Percentiles rank a stretch among this genome's conserved stretches.
phyloP scores from a whole-genome alignment of 1,140 invertebrate species.

The Ceratina japonica region DNA sequence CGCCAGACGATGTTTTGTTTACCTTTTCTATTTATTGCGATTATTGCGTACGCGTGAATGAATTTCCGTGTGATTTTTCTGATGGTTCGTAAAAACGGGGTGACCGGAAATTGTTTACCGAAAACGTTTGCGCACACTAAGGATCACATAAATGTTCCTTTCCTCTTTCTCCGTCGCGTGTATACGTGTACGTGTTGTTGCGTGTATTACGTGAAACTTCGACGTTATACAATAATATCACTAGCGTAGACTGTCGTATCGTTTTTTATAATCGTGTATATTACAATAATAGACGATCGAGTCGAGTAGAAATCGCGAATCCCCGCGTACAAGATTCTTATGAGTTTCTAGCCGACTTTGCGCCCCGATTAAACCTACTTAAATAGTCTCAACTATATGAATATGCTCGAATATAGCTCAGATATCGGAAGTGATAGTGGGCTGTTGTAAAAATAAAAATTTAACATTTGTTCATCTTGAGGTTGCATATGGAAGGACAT shows the following conservation, averaged over 20 bases:
- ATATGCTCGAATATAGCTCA: conserved; percentile 65
- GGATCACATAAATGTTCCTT: conserved; percentile 13
- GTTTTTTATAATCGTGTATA: conserved; percentile 54
- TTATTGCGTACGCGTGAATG: not conserved
- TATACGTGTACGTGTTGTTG: not conserved
- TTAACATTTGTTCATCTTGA: conserved; percentile 75
- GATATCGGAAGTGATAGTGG: conserved; percentile 68
- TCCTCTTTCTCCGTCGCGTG: not conserved
- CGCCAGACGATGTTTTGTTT: not conserved
- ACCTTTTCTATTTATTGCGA: not conserved
- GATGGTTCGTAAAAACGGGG: not conserved
- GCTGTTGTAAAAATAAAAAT: conserved; percentile 72
- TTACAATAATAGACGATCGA: conserved; percentile 63
- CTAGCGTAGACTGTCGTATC: conserved; percentile 56
- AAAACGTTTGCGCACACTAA: conserved; percentile 19
- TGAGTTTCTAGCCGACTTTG: conserved; percentile 59
- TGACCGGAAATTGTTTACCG: conserved; percentile 5
- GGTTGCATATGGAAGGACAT: conserved; percentile 77
- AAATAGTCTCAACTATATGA: conserved; percentile 64
- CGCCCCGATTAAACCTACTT: conserved; percentile 57
- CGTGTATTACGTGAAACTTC: conserved; percentile 32
- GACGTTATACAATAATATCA: conserved; percentile 56
- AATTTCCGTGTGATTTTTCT: not conserved
- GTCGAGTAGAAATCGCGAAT: conserved; percentile 62
- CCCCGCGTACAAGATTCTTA: conserved; percentile 51